phyloP scores from a whole-genome alignment of 2,113 vertebrate species.

The Phasianus colchicus region DNA sequence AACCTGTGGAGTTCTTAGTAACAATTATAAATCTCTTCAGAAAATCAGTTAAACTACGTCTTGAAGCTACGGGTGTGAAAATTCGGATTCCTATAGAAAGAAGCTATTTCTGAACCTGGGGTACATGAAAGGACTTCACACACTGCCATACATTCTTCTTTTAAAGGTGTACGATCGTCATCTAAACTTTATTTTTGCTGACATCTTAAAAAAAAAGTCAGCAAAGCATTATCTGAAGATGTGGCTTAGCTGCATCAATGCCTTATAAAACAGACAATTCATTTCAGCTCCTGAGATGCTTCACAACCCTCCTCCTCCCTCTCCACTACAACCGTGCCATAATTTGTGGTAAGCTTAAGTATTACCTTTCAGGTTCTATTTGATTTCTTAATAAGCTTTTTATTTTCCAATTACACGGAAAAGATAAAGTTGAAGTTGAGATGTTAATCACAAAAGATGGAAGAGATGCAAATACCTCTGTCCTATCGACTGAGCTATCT shows the following conservation, averaged over 20 bases:
- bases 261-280: constrained; percentile 9
- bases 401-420: not conserved
- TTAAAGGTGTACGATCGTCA: not conserved
- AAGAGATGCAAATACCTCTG: not conserved
- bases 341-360: not conserved
- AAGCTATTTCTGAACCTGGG: not conserved
- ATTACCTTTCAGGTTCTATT: not conserved
- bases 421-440: not conserved
- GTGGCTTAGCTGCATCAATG: not conserved
- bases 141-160: not conserved
- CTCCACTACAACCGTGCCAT: not conserved
- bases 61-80: not conserved
- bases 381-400: not conserved
- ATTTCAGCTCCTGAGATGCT: not conserved
- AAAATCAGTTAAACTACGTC: not conserved
- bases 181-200: not conserved
- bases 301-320: not conserved
- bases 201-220: constrained; percentile 29
- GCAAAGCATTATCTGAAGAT: constrained; percentile 15
- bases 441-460: not conserved
- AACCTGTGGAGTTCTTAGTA: constrained; percentile 40
- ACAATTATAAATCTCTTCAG: not conserved
- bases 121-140: not conserved
- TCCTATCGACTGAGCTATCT: not conserved
- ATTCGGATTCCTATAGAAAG: not conserved